Base-by-base conservation (phyloP, 2,113 vertebrate species). In the Nothobranchius furzeri region DNA sequence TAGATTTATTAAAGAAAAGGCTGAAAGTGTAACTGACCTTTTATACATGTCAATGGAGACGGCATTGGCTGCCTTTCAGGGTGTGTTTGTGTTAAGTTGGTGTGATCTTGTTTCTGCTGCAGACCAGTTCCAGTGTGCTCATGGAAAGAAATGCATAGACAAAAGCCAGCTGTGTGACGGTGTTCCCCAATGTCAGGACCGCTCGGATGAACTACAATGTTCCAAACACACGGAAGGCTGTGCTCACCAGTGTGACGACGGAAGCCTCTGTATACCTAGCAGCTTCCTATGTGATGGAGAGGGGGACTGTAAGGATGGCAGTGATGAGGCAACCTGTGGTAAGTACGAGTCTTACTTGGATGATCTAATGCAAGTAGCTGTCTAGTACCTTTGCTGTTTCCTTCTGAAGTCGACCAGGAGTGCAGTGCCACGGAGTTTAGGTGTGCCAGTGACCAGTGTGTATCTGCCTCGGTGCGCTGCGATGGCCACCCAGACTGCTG, bases 281-380 rank as follows among this genome's bases (percentile, higher is more conserved):
- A 93, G 83, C 62, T 96, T 95, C 86, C 61, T 94, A 2, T 98
- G 97, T 12, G 95, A 97, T 0, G 94, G 96, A 10, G 93, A 93
- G 0, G 20, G 47, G 0, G 96, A 98, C 88, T 98, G 96, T 46
- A 9, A 45, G 37, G 97, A 98, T 12, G 79, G 70, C 5, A 74
- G 87, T 0, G 97, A 98, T 0, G 96, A 98, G 65, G 73, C 79
- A 3, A 78, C 92, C 93, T 88, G 95, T 93, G 87, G 93, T 95
- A 2, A 20, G 86, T 24, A 45, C 12, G 4, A n/a, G 4, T 2
- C 46, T 1, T 12, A 24, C 13, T 15, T 53, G 2, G 53, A 15
- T 7, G 3, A 14, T 0, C 6, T 7, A 14, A 24, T 36, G 1
- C 7, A 12, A 9, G 7, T 3, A 15, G 25, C 1, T 40, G 0